phyloP scores from a whole-genome alignment of 2,797 vertebrate genomes.

The Anabas testudineus region DNA sequence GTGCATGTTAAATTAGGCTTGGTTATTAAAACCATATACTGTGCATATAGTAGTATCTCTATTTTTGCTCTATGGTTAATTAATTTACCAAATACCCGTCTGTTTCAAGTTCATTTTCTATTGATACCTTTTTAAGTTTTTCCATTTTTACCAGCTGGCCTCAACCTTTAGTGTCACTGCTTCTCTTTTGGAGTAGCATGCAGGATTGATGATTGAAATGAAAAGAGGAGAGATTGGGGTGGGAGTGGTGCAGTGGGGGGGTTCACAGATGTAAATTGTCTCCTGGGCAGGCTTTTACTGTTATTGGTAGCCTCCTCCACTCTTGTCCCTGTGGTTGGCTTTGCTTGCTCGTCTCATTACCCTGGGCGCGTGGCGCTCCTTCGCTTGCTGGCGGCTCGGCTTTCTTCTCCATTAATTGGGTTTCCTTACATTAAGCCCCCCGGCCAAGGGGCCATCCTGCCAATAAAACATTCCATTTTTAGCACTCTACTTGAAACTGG shows the following conservation, averaged over 20 bases:
- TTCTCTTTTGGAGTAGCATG: slow-evolving; percentile 23
- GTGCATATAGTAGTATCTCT: slow-evolving; percentile 14
- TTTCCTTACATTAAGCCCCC: slow-evolving; percentile 89
- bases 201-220: slow-evolving; percentile 59
- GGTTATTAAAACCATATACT: slow-evolving; percentile 27
- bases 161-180: slow-evolving; percentile 21
- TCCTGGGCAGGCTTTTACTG: slow-evolving; percentile 84
- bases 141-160: slow-evolving; percentile 38
- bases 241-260: slow-evolving; percentile 11
- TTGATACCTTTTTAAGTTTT: neutral
- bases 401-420: slow-evolving; percentile 89
- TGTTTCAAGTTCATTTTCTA: slow-evolving; percentile 11
- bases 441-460: slow-evolving; percentile 84
- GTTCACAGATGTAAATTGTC: slow-evolving; percentile 79
- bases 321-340: slow-evolving; percentile 80
- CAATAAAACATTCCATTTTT: slow-evolving; percentile 85
- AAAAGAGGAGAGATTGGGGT: slow-evolving; percentile 42
- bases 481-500: slow-evolving; percentile 72
- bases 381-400: slow-evolving; percentile 76
- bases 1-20: slow-evolving; percentile 35
- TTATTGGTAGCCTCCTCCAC: slow-evolving; percentile 74
- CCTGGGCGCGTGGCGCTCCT: slow-evolving; percentile 77
- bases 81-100: neutral
- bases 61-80: slow-evolving; percentile 8
- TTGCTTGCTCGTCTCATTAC: slow-evolving; percentile 81